A percentile compares a stretch with the other conserved stretches of the same genome.
Evolutionary conservation across 1,140 invertebrate genomes (phyloP).

Genomic region (Drosophila hydei): DNA sequence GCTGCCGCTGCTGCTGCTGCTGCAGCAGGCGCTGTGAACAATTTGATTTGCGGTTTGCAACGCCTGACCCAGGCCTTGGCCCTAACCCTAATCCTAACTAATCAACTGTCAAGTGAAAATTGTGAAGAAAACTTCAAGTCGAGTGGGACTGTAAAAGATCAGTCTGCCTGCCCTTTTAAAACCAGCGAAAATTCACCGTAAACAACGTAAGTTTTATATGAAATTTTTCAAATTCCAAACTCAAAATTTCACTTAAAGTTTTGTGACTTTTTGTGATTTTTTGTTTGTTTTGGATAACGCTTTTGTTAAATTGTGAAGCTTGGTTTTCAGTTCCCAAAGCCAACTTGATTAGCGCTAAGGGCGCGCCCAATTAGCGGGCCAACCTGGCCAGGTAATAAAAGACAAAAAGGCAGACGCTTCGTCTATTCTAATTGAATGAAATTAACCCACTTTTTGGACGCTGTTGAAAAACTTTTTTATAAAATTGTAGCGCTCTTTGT

Average conservation of each 20-base stretch:
- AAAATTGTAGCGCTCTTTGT: slow-evolving; percentile 42
- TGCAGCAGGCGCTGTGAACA: slow-evolving; percentile 48
- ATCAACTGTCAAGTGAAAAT: slow-evolving; percentile 67
- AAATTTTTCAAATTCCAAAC: slow-evolving; percentile 21
- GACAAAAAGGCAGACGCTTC: slow-evolving; percentile 11
- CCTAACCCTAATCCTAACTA: slow-evolving; percentile 8
- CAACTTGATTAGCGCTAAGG: slow-evolving; percentile 46
- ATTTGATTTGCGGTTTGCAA: slow-evolving; percentile 67
- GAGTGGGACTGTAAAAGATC: slow-evolving; percentile 29
- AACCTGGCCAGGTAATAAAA: slow-evolving; percentile 58
- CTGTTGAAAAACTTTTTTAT: slow-evolving; percentile 37
- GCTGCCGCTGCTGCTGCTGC: not conserved
- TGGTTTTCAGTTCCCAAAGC: slow-evolving; percentile 64
- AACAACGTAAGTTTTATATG: slow-evolving; percentile 10
- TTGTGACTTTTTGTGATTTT: not conserved
- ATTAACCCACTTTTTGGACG: slow-evolving; percentile 70
- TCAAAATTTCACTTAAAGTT: slow-evolving; percentile 46
- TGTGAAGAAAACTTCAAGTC: slow-evolving; percentile 36
- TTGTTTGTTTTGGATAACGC: slow-evolving; percentile 16
- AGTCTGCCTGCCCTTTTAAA: not conserved
- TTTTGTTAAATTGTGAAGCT: slow-evolving; percentile 59
- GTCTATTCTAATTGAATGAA: slow-evolving; percentile 78
- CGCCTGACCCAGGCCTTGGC: slow-evolving; percentile 41
- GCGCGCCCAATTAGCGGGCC: slow-evolving; percentile 66
- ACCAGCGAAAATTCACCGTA: slow-evolving; percentile 7